Base-by-base conservation (phyloP, 2,888 invertebrate species). In the Dastarcus helophoroides region DNA sequence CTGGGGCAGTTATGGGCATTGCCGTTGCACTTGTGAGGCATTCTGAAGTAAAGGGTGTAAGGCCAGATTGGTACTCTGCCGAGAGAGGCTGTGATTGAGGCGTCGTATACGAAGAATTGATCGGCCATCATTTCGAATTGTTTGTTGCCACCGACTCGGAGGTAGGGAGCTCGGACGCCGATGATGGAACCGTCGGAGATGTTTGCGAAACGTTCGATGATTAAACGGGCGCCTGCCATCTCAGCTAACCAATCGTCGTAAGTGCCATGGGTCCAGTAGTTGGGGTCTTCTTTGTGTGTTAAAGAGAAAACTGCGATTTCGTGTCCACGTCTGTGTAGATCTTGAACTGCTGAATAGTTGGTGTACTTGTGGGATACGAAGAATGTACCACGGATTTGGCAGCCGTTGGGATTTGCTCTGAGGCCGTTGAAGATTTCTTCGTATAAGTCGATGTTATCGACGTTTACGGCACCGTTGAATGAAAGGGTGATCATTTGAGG, bases 81-180 rank as follows among this genome's bases (percentile, higher is more conserved):
- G 32, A 89, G 68, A 1, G 89, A 84, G 14, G 90, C 90, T 2
- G 89, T 89, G 53, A 94, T 90, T 7, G 91, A 90, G 13, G 91
- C 88, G 57, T 94, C 94, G 58, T 93, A 94, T 4, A 85, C 80
- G 60, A 91, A 91, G 65, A 84, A 88, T 58, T 91, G 86, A 61
- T 91, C 89, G 32, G 83, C 79, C 91, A 94, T 91, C 90, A 93
- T 93, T 63, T 89, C 85, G 59, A 93, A 94, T 66, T 91, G 90
- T 50, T 79, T 88, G 68, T 91, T 89, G 38, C 93, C 91, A 39
- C 93, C 91, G 0, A 90, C 86, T 30, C 90, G 71, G 30, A 90
- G 67, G 55, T 88, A 90, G 3, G 90, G 90, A 2, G 90, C 89
- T 22, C 90, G 76, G 43, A 88, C 69, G 9, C 86, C 88, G 47